Base-by-base conservation (phyloP, 2,797 vertebrate species). In the Hydrolagus colliei region DNA sequence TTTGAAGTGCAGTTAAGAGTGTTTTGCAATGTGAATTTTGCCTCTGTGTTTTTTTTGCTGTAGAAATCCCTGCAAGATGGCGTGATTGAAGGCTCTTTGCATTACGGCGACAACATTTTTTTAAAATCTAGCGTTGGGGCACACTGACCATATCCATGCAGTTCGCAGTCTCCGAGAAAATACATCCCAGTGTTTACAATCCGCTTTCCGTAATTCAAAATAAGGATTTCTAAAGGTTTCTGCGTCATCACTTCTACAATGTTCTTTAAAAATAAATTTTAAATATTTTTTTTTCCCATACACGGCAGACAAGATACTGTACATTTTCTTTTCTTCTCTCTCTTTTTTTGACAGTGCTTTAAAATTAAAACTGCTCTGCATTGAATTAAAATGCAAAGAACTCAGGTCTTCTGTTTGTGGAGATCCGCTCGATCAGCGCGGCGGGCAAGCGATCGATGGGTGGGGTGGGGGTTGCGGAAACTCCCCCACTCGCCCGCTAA, bases 281-380 rank as follows among this genome's bases (percentile, higher is more conserved):
- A 80, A 80, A 67, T 80, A 80, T 80, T 52, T 52, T 52, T 52
- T 52, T 52, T 27, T 80, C 61, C 61, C 63, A 32, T 80, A 63
- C 78, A 80, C 62, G 67, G 62, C 62, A 80, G 78, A 80, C 62
- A 80, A 27, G 62, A 14, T 80, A 67, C 65, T 80, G 65, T 52
- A 84, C 79, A 84, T 32, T 12, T 41, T 27, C 27, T 27, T 27
- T 27, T 27, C 27, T 27, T 27, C 27, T 27, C 27, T 27, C 27
- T 27, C 27, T 27, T 18, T 79, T 61, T 68, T 68, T n/a, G 65
- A 84, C 79, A 52, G 63, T 84, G 32, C 79, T 41, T 71, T 68
- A 84, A 84, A 84, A 84, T 84, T 68, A 84, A 27, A 82, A 82
- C 79, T 67, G 32, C 79, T 82, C 63, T 82, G 79, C 63, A 82